phyloP scores from a whole-genome alignment of 2,113 vertebrate species.

The Pelecanoides urinatrix region DNA sequence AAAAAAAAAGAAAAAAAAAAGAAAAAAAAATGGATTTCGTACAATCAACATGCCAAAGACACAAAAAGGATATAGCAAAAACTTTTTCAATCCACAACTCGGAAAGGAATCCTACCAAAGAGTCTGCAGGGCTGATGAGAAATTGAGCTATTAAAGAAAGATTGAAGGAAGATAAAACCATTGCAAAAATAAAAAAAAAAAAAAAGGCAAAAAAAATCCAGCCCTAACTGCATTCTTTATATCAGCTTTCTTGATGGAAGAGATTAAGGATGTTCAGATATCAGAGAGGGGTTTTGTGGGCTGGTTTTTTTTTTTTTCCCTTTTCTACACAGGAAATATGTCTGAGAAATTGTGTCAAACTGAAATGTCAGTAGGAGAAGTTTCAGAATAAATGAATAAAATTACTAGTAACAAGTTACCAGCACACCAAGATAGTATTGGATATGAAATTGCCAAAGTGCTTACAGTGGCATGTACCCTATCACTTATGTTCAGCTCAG shows the following conservation, averaged over 20 bases:
- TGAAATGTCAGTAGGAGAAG: constrained; percentile 28
- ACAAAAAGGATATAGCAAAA: neutral
- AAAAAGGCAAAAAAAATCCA: neutral
- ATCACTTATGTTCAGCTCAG: neutral
- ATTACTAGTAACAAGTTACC: constrained; percentile 42
- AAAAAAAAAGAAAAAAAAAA: neutral
- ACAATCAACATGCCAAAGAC: neutral
- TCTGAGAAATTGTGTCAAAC: constrained; percentile 29
- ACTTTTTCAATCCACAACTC: neutral
- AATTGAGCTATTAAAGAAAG: constrained; percentile 22
- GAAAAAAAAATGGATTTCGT: neutral
- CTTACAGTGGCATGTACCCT: neutral
- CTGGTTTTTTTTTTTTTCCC: neutral
- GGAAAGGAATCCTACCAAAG: neutral
- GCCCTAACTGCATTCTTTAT: neutral
- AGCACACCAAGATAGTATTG: neutral
- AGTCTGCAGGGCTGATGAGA: constrained; percentile 2
- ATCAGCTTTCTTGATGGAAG: neutral
- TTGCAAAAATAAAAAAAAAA: neutral
- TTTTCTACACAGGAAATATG: neutral
- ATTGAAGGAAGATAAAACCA: neutral
- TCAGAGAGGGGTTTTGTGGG: neutral
- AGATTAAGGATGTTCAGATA: constrained; percentile 13
- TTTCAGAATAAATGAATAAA: constrained; percentile 63
- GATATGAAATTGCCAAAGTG: constrained; percentile 12